Evolutionary conservation across 2,113 vertebrate species (phyloP).

Genomic region (Psittacara wagleri): DNA sequence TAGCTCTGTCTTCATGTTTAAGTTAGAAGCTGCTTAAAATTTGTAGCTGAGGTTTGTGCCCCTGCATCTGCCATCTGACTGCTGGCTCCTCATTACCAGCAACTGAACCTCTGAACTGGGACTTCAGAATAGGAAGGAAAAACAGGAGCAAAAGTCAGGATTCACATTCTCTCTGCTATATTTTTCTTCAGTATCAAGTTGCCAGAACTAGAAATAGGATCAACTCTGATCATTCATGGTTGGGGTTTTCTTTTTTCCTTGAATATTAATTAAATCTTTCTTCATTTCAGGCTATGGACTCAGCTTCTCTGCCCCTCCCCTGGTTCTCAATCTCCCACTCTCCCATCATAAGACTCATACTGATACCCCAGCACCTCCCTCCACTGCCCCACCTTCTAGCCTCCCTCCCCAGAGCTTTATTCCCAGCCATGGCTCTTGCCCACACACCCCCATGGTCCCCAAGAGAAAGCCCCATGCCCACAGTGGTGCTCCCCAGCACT

Average conservation of each 20-base stretch:
- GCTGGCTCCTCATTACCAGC: rapidly evolving
- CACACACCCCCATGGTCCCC: rapidly evolving
- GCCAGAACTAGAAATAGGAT: not conserved
- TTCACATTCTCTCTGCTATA: not conserved
- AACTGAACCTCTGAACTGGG: not conserved
- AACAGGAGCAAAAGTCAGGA: not conserved
- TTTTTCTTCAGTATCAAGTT: not conserved
- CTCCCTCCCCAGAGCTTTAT: not conserved
- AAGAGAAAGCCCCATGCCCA: rapidly evolving
- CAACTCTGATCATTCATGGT: not conserved
- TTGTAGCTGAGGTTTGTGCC: not conserved
- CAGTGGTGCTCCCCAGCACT: rapidly evolving
- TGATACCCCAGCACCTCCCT: not conserved
- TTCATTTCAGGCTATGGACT: not conserved
- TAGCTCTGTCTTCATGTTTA: constrained; percentile 33
- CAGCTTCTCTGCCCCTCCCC: not conserved
- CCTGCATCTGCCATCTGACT: not conserved
- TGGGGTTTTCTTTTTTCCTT: not conserved
- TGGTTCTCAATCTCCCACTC: not conserved
- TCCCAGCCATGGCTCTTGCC: not conserved
- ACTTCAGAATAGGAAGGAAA: not conserved
- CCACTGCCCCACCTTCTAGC: rapidly evolving
- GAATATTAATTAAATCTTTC: not conserved
- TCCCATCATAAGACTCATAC: not conserved
- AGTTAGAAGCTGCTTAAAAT: constrained; percentile 21